Evolutionary conservation across 2,888 invertebrate genomes (phyloP).

Genomic region (Polymixis lichenea): DNA sequence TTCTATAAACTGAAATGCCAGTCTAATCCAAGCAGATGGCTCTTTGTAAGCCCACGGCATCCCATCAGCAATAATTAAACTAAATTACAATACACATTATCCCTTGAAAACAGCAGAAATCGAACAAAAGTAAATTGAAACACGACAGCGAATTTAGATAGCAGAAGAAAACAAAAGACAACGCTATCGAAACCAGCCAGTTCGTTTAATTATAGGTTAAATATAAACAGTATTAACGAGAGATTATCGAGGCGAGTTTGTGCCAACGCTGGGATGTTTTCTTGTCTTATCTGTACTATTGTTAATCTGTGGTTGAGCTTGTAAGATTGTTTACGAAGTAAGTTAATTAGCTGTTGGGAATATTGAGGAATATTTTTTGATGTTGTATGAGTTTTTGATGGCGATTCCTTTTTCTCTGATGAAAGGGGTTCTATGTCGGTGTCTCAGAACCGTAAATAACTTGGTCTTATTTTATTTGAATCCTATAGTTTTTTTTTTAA

Average conservation of each 20-base stretch:
- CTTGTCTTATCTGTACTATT: slow-evolving; percentile 62
- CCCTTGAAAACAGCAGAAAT: slow-evolving; percentile 58
- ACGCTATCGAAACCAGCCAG: slow-evolving; percentile 67
- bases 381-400: slow-evolving; percentile 9
- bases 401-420: background rate
- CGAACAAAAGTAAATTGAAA: slow-evolving; percentile 66
- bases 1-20: slow-evolving; percentile 5
- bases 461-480: too few relatives aligned
- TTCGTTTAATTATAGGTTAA: slow-evolving; percentile 76
- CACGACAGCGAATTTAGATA: slow-evolving; percentile 71
- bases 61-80: slow-evolving; percentile 25
- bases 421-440: too few relatives aligned
- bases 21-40: slow-evolving; percentile 12
- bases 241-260: slow-evolving; percentile 68
- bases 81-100: slow-evolving; percentile 49
- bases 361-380: slow-evolving; percentile 30
- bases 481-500: too few relatives aligned
- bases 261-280: slow-evolving; percentile 45
- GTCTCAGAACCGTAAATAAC: too few relatives aligned
- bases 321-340: slow-evolving; percentile 57
- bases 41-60: background rate
- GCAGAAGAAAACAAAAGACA: slow-evolving; percentile 70
- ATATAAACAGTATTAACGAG: slow-evolving; percentile 71
- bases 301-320: slow-evolving; percentile 61
- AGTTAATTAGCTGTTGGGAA: slow-evolving; percentile 52